Evolutionary conservation across 2,797 vertebrate genomes (phyloP).

Genomic region (Micrastur ruficollis): DNA sequence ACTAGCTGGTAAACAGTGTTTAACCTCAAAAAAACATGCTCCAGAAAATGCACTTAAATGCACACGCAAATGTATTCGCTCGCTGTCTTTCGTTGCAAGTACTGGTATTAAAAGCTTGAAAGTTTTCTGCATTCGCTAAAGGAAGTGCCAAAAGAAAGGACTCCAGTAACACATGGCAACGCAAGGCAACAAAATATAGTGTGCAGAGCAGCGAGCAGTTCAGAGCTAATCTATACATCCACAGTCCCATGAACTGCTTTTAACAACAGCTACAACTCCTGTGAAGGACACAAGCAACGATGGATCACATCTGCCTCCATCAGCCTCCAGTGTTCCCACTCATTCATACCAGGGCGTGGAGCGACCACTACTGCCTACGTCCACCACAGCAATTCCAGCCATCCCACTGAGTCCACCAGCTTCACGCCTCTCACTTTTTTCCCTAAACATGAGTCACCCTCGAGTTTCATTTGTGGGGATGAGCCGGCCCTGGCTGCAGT

Average conservation of each 20-base stretch:
- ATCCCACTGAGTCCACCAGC: neutral
- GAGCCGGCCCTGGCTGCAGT: neutral
- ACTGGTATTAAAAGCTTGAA: neutral
- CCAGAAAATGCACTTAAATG: neutral
- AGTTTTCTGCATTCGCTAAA: neutral
- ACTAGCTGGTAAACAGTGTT: neutral
- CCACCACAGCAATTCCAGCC: accelerated
- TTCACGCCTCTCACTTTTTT: neutral
- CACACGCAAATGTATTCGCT: neutral
- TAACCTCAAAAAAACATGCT: neutral
- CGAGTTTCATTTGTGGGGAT: neutral
- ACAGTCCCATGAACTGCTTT: neutral
- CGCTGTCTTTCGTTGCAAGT: neutral
- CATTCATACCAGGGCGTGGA: neutral
- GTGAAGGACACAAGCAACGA: neutral
- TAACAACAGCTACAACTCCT: neutral
- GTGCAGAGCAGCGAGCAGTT: neutral
- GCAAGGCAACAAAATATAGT: neutral
- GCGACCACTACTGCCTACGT: accelerated
- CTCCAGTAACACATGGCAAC: neutral
- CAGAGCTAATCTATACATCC: neutral
- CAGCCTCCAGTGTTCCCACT: neutral
- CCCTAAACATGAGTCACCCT: neutral
- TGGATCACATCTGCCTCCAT: neutral
- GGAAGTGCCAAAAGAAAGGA: neutral